phyloP scores from a whole-genome alignment of 2,888 invertebrate genomes.

The Cerastoderma edule region DNA sequence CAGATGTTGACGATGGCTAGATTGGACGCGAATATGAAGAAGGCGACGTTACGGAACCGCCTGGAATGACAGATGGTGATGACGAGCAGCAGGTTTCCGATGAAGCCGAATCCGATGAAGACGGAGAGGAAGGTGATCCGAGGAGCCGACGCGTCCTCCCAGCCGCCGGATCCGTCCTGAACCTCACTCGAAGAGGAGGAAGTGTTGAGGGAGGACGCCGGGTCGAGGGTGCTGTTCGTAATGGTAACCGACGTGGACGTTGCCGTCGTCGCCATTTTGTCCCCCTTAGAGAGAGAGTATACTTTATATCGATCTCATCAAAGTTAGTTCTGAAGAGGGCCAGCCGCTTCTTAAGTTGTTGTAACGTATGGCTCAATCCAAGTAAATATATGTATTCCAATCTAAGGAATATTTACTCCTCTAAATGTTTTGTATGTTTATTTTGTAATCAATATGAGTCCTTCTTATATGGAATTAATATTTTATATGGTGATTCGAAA shows the following conservation, averaged over 20 bases:
- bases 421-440: no score
- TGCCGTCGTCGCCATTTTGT: neutral
- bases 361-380: no score
- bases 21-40: slow-evolving; percentile 74
- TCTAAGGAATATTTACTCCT: no score
- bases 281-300: no score
- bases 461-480: no score
- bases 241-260: neutral
- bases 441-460: no score
- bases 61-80: slow-evolving; percentile 72
- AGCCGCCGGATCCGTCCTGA: slow-evolving; percentile 25
- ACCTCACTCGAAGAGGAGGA: slow-evolving; percentile 19
- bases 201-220: slow-evolving; percentile 9
- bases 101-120: slow-evolving; percentile 73
- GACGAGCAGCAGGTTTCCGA: slow-evolving; percentile 74
- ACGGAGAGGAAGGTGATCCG: slow-evolving; percentile 69
- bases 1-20: slow-evolving; percentile 72
- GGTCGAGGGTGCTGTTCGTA: slow-evolving; percentile 12
- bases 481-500: no score
- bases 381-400: no score
- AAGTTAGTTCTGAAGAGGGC: no score
- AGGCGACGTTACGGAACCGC: slow-evolving; percentile 60
- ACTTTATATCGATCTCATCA: no score
- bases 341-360: no score
- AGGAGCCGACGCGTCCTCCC: slow-evolving; percentile 48